These are phyloP conservation scores for Tor tambroides DNA, from an alignment of 2,113 vertebrate genomes.

Conservation along the genomic window DNA sequence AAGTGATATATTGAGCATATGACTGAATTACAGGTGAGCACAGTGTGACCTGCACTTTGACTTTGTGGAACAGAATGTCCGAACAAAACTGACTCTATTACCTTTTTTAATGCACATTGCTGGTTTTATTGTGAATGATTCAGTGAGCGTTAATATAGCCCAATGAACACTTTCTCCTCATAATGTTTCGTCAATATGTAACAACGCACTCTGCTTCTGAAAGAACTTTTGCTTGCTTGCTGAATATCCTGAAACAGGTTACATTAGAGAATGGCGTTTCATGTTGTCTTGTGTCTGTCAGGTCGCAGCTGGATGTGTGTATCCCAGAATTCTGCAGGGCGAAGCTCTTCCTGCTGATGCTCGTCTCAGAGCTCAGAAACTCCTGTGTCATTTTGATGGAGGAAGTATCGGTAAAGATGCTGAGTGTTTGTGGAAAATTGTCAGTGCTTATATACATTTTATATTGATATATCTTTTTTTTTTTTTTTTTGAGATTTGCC, in stretches of 20 bases:
- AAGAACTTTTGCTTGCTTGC: background rate
- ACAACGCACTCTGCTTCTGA: background rate
- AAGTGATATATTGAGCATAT: background rate
- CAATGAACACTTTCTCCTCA: background rate
- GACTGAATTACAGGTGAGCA: background rate
- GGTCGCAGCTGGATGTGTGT: constrained; percentile 69
- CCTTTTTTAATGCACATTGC: background rate
- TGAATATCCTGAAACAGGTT: background rate
- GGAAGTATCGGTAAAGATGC: constrained; percentile 65
- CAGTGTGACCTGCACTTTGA: background rate
- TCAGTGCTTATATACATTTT: no score
- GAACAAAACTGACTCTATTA: no score
- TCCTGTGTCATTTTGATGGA: constrained; percentile 67
- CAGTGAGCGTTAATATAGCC: background rate
- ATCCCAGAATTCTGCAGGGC: constrained; percentile 64
- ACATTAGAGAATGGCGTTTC: background rate
- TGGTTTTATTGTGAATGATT: background rate
- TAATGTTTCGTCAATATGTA: background rate
- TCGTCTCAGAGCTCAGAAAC: constrained; percentile 60
- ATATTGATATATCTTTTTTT: no score
- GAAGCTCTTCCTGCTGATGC: constrained; percentile 63
- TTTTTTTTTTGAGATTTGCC: no score
- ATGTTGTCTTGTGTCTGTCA: constrained; percentile 45
- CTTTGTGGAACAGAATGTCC: background rate
- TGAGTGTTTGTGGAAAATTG: background rate